These are phyloP conservation scores for Cryptus armator DNA, from an alignment of 2,888 invertebrate species.

Conservation along the genomic window DNA sequence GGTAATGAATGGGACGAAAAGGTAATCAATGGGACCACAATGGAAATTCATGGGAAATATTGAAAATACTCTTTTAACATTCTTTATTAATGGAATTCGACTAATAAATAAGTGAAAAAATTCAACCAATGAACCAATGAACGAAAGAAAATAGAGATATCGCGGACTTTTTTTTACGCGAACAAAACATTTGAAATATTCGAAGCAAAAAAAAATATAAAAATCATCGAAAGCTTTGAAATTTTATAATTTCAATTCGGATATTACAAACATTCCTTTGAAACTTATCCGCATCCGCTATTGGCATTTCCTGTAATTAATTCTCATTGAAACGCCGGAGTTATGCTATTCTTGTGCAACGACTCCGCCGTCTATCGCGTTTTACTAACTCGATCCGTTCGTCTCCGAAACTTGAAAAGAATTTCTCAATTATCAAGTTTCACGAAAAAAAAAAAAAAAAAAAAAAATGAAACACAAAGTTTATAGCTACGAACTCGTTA, in stretches of 20 bases:
- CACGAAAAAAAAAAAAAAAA: conserved; percentile 15
- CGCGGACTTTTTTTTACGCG: no score
- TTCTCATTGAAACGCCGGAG: conserved; percentile 16
- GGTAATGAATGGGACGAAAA: no score
- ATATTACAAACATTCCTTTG: conserved; percentile 22
- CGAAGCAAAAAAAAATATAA: background rate
- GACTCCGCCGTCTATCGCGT: conserved; percentile 1
- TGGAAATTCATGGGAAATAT: no score
- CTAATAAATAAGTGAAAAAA: background rate
- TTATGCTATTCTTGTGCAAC: background rate
- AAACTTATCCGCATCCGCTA: background rate
- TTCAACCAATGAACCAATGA: background rate
- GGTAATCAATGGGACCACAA: no score
- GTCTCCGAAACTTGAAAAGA: conserved; percentile 7
- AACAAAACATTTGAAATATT: no score
- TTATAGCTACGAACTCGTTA: background rate
- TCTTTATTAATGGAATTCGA: no score
- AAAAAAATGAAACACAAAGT: conserved; percentile 18
- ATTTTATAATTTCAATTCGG: conserved; percentile 4
- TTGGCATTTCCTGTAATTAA: conserved; percentile 23
- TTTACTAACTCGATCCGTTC: background rate
- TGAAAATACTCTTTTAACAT: no score
- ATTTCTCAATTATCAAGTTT: conserved; percentile 39
- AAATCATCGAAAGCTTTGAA: background rate
- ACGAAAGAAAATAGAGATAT: no score